These are phyloP conservation scores for Acromyrmex charruanus DNA, from an alignment of 1,140 invertebrate species.

Conservation along the genomic window DNA sequence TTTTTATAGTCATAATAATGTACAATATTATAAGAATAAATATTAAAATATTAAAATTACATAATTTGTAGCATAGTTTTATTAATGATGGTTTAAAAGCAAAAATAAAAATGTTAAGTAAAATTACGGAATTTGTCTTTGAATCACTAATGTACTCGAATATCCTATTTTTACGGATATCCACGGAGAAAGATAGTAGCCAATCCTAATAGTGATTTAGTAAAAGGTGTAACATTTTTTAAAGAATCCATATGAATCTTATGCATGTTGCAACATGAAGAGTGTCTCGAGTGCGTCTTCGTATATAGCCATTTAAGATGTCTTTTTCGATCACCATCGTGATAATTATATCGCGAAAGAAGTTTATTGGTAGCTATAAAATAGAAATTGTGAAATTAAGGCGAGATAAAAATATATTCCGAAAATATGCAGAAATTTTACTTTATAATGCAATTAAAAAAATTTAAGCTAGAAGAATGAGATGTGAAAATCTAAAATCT, in stretches of 20 bases:
- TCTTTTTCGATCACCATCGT: slow-evolving; percentile 22
- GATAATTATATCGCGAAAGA: slow-evolving; percentile 28
- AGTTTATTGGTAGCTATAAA: slow-evolving; percentile 15
- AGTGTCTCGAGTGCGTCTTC: background rate
- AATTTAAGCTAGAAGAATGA: background rate
- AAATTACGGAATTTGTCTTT: slow-evolving; percentile 15
- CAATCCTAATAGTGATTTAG: slow-evolving; percentile 61
- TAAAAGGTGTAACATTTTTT: slow-evolving; percentile 58
- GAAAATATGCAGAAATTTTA: background rate
- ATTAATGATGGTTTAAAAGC: background rate
- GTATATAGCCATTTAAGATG: background rate
- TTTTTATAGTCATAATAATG: background rate
- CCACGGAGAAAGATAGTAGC: slow-evolving; percentile 24
- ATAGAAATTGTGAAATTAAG: slow-evolving; percentile 1
- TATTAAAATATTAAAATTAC: slow-evolving; percentile 18
- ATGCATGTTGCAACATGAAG: background rate
- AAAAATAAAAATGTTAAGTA: background rate
- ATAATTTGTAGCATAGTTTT: background rate
- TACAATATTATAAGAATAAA: background rate
- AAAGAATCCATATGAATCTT: slow-evolving; percentile 14
- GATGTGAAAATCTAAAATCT: background rate
- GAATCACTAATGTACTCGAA: background rate
- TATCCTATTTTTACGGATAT: background rate
- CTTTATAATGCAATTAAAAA: background rate
- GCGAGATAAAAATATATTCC: background rate